Evolutionary conservation across 2,888 invertebrate genomes (phyloP).

Genomic region (Lepidonotus clava): DNA sequence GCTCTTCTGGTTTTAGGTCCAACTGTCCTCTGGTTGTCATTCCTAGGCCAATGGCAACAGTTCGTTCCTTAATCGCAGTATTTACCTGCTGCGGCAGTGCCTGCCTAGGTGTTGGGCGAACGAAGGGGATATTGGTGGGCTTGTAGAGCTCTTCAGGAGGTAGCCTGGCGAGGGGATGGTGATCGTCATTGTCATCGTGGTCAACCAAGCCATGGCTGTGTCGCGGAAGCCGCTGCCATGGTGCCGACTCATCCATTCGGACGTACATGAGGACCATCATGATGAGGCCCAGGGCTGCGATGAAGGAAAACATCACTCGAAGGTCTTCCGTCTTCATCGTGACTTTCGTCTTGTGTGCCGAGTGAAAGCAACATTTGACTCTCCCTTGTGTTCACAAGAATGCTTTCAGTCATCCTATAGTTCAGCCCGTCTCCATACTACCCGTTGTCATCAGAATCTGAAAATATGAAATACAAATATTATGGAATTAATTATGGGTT

Average conservation of each 20-base stretch:
- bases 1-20: conserved; percentile 49
- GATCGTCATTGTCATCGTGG: background rate
- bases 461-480: no score
- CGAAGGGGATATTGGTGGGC: conserved; percentile 47
- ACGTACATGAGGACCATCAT: conserved; percentile 50
- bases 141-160: conserved; percentile 6
- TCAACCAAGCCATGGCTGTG: background rate
- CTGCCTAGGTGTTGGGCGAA: background rate
- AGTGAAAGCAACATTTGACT: no score
- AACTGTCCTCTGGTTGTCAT: conserved; percentile 63
- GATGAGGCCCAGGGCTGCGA: conserved; percentile 46
- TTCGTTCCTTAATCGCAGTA: conserved; percentile 52
- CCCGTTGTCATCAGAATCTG: no score
- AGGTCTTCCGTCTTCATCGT: conserved; percentile 46
- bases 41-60: conserved; percentile 66
- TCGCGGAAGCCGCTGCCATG: conserved; percentile 37
- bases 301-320: conserved; percentile 37
- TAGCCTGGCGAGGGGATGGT: background rate
- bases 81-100: background rate
- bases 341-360: no score
- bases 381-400: no score
- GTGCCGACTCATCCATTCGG: conserved; percentile 27
- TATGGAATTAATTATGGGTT: no score
- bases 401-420: no score
- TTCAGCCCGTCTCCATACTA: no score